Base-by-base conservation (phyloP, 2,888 invertebrate species). In the Cordilura impudica region DNA sequence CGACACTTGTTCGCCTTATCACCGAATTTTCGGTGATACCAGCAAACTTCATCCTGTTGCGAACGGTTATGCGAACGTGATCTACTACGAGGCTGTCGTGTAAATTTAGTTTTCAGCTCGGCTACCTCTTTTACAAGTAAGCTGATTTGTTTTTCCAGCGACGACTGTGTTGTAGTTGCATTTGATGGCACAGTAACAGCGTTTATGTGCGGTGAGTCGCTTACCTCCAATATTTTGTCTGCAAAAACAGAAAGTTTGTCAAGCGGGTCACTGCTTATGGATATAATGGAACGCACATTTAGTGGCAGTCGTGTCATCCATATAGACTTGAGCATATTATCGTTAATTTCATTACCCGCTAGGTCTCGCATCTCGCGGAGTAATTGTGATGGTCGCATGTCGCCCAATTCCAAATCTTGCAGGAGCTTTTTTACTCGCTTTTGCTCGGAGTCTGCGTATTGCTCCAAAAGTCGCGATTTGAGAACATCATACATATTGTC, bases 371-470 rank as follows among this genome's bases (percentile, higher is more conserved):
- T 83, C 39, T 86, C 83, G 8, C 81, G 72, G 0, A 84, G 72
- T 4, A 85, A 61, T 23, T 83, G 82, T 21, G 85, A 82, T 19
- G 84, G 84, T 54, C 79, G 81, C 66, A 78, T 71, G 63, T 83
- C 83, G 6, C 84, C 84, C 6, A 86, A 71, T 66, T 85, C 82
- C 8, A 84, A 21, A 4, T 82, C 75, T 16, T 73, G 72, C 5
- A 84, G 31, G 0, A 84, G 60, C 58, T 84, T 83, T 18, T 80
- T 77, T 47, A 84, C n/a, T 0, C 81, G 77, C 23, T 66, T 82
- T 26, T 81, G 80, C 43, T 84, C 82, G 0, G 83, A 84, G 26
- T 83, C 83, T 1, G 82, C 78, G 23, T 78, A 85, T 47, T 70
- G 74, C 5, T 58, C 53, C 2, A 84, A 72, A 1, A 56, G 47